These are phyloP conservation scores for Drosophila aff. DNA, from an alignment of 1,140 invertebrate species.

Conservation along the genomic window DNA sequence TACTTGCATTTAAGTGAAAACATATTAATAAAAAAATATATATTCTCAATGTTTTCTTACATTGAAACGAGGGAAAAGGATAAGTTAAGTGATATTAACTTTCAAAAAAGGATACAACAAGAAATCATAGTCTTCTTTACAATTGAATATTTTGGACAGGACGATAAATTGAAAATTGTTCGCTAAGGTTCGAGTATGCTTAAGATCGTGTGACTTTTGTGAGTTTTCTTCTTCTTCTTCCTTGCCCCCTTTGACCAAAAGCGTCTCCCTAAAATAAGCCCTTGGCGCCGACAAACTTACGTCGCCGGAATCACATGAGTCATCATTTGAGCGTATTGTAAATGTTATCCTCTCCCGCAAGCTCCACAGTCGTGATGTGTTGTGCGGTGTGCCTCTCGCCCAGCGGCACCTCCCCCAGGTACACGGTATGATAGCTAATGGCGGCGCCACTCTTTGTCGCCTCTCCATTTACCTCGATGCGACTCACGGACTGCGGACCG, in stretches of 20 bases:
- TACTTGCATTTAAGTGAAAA: no score
- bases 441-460: conserved; percentile 59
- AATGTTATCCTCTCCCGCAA: conserved; percentile 80
- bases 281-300: conserved; percentile 74
- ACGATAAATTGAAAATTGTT: conserved; percentile 2
- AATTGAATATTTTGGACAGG: background rate
- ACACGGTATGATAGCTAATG: conserved; percentile 80
- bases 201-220: conserved; percentile 23
- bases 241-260: conserved; percentile 21
- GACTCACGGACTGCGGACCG: conserved; percentile 72
- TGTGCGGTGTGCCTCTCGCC: conserved; percentile 63
- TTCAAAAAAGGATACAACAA: no score
- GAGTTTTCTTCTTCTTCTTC: background rate
- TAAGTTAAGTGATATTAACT: background rate
- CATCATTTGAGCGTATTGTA: conserved; percentile 85
- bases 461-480: conserved; percentile 77
- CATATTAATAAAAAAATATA: no score
- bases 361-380: conserved; percentile 74
- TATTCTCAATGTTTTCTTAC: background rate
- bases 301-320: conserved; percentile 83
- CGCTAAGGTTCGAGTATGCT: conserved; percentile 20
- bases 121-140: background rate
- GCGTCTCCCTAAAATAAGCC: conserved; percentile 62
- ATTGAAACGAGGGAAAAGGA: background rate
- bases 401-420: conserved; percentile 75